Evolutionary conservation across 2,888 invertebrate species (phyloP), one percentile per base, ranked within the genome.

Genomic region (Ecdyonurus torrentis): DNA sequence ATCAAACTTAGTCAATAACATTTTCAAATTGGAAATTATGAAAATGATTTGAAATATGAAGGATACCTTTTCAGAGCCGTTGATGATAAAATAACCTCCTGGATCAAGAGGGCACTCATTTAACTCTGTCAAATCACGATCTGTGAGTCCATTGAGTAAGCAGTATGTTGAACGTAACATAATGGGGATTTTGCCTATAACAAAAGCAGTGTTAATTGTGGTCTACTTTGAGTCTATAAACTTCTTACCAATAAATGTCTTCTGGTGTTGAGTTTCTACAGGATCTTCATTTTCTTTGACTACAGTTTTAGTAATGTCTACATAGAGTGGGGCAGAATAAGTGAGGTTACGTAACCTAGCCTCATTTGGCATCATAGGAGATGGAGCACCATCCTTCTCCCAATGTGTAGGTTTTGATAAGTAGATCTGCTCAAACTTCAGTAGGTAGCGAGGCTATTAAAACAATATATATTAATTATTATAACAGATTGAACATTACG

Each of bases 331-430:
- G 1, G 99, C 98, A 0, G 98, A 97, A 75, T 99, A 99, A 0
- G 97, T 97, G 53, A 98, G 79, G 78, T 99, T 99, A 64, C 99
- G 82, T 62, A 99, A 81, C 66, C 99, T 84, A 2, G 99, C 99
- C 77, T 99, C 99, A 72, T 99, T 99, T 0, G 99, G 99, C 96
- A 99, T 99, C 97, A 99, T 97, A 64, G 97, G 96, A 64, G 93
- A 91, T 18, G 98, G 97, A 0, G 97, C 94, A 72, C 99, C 99
- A 80, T 99, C 99, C 77, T 99, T 99, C 75, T 99, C 99, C 99
- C 99, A 99, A 81, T 99, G 99, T 5, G 98, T 99, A 1, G 99
- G 99, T 75, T 99, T 99, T 0, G 98, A 98, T 59, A 99, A 76
- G 74, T 99, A 99, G 73, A 99, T 98, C 78, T 99, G 98, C 74